Percentiles rank a stretch among this genome's conserved stretches.
Conservation (phyloP, 2,113 vertebrate species). For the Zonotrichia leucophrys region DNA sequence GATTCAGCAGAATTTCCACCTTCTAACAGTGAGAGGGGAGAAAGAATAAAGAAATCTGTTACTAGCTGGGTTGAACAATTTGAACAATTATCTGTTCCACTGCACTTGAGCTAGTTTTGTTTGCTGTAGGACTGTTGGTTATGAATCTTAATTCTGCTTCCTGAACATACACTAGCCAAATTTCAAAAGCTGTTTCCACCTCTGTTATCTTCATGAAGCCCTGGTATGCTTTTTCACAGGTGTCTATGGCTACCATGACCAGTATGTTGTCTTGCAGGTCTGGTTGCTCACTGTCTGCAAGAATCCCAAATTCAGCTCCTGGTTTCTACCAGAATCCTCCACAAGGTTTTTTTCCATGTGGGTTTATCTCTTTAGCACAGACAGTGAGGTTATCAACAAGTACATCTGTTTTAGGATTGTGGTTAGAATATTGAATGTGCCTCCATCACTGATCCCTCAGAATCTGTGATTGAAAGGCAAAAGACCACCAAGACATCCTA, state of each 20-base stretch:
- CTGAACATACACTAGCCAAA: not conserved
- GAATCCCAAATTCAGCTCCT: not conserved
- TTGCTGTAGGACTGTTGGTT: not conserved
- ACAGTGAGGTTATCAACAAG: not conserved
- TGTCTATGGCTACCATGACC: not conserved
- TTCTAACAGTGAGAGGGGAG: not conserved
- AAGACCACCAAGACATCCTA: not conserved
- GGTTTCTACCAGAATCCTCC: not conserved
- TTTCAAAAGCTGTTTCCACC: not conserved
- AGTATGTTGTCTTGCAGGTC: not conserved
- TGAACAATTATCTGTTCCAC: not conserved
- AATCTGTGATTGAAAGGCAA: not conserved
- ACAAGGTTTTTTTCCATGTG: not conserved
- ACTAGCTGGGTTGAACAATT: not conserved
- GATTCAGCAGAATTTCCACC: not conserved
- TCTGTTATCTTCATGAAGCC: not conserved
- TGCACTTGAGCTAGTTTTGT: not conserved
- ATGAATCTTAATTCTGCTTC: not conserved
- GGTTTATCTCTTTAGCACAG: not conserved
- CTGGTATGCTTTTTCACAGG: not conserved
- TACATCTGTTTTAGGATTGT: not conserved
- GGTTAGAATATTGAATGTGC: not conserved
- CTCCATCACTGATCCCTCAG: not conserved
- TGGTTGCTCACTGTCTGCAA: not conserved
- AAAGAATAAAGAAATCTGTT: not conserved